Percentiles rank a stretch among this genome's conserved stretches.
phyloP scores from a whole-genome alignment of 1,140 invertebrate species.

The Lasioglossum baleicum region DNA sequence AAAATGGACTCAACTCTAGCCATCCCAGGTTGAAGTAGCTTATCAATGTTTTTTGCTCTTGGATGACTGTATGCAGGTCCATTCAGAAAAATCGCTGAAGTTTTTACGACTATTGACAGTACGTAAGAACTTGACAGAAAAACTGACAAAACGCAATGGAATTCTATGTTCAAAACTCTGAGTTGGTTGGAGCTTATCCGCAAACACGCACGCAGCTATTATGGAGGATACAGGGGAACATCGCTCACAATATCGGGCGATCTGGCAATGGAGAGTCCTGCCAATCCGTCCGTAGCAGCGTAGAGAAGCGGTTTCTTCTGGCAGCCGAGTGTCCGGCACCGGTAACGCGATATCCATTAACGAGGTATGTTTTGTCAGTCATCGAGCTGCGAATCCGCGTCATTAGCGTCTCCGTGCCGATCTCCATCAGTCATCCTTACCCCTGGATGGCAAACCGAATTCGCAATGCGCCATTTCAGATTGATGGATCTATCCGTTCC shows the following conservation, averaged over 20 bases:
- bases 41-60: too few relatives aligned
- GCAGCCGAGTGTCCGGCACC: conserved; percentile 19
- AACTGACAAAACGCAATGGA: too few relatives aligned
- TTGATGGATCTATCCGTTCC: conserved; percentile 65
- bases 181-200: too few relatives aligned
- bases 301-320: conserved; percentile 24
- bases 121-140: too few relatives aligned
- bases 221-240: neutral
- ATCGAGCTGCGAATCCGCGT: conserved; percentile 54
- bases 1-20: too few relatives aligned
- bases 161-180: too few relatives aligned
- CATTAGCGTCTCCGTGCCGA: conserved; percentile 59
- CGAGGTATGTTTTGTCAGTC: conserved; percentile 61
- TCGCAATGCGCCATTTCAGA: conserved; percentile 54
- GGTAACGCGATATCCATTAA: conserved; percentile 60
- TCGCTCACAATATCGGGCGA: neutral
- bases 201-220: neutral
- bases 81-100: too few relatives aligned
- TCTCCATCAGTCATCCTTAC: conserved; percentile 66
- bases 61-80: too few relatives aligned
- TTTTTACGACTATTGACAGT: too few relatives aligned
- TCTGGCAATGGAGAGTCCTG: neutral
- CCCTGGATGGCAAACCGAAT: conserved; percentile 54
- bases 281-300: neutral
- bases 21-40: too few relatives aligned